Evolutionary conservation across 2,888 invertebrate species (phyloP), one percentile per base, ranked within the genome.

Genomic region (Standfussiana lucernea): DNA sequence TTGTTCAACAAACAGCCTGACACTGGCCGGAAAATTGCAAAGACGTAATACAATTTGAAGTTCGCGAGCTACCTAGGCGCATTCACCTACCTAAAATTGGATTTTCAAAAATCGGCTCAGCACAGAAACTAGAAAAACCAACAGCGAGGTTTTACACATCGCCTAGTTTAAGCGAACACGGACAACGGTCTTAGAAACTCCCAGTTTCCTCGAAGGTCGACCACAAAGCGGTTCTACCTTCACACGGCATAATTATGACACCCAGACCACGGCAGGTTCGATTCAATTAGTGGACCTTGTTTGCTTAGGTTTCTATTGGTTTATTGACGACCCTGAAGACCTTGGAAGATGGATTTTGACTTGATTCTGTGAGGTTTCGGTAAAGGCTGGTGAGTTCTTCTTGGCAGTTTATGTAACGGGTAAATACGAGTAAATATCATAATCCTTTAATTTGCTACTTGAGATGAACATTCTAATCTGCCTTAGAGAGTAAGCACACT

Each of bases 231-330:
- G 76, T 15, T 15, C 21, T 24, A 67, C 35, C 18, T 62, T 74
- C 67, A 45, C 42, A 56, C 37, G 40, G n/a, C 61, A 82, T 77
- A 85, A 81, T 81, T 85, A 74, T 67, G 47, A 85, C 35, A 61
- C 61, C 32, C 15, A 37, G 28, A 72, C 13, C 62, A 66, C n/a
- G 73, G 35, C 35, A n/a, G 24, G 32, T 40, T 71, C 56, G 69
- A 82, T 86, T 86, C 66, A 84, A 82, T 86, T 84, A 82, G 56
- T 21, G 7, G 24, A 32, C 35, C 75, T 77, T 93, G 92, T 93
- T 93, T 92, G 89, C 88, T 93, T 92, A 92, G 94, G 92, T 59
- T 32, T 66, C 86, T 86, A 88, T 91, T 80, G 86, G 90, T 85
- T 86, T 90, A 91, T 90, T 89, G 89, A 85, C 89, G 90, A 89